phyloP scores from a whole-genome alignment of 2,888 invertebrate genomes.

The Dysmachus trigonus region DNA sequence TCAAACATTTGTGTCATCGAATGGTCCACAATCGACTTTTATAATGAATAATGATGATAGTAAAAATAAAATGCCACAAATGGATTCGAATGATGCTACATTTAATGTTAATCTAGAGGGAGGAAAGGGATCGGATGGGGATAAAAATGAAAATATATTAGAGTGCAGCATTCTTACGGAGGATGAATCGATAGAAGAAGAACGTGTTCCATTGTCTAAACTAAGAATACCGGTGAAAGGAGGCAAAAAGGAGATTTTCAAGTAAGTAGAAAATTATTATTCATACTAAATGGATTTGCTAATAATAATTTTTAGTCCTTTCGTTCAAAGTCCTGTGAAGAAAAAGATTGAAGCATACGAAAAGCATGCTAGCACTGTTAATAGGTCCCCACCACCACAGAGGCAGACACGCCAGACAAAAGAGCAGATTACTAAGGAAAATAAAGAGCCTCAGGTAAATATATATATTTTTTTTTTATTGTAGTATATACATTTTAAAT shows the following conservation, averaged over 20 bases:
- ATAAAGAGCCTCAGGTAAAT: slow-evolving; percentile 51
- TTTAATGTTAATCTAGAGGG: slow-evolving; percentile 50
- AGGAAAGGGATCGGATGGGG: background rate
- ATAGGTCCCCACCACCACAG: slow-evolving; percentile 51
- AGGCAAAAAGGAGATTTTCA: slow-evolving; percentile 62
- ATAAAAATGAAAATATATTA: background rate
- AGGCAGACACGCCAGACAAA: slow-evolving; percentile 50
- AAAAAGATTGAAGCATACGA: slow-evolving; percentile 72
- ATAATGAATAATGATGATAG: background rate
- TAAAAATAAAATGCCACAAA: background rate
- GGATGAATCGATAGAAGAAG: slow-evolving; percentile 56
- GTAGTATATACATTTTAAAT: background rate
- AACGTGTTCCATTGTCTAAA: slow-evolving; percentile 45
- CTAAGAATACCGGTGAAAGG: slow-evolving; percentile 52
- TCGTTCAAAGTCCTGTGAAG: slow-evolving; percentile 69
- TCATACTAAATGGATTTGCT: background rate
- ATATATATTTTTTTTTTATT: background rate
- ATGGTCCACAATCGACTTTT: background rate
- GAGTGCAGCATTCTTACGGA: slow-evolving; percentile 60
- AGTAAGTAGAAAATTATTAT: slow-evolving; percentile 53
- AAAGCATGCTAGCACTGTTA: slow-evolving; percentile 57
- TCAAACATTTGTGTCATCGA: slow-evolving; percentile 53
- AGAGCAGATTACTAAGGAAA: slow-evolving; percentile 55
- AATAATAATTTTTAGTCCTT: slow-evolving; percentile 66
- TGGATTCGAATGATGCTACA: slow-evolving; percentile 51